Conservation (phyloP, 2,797 vertebrate species). For the Saguinus oedipus region DNA sequence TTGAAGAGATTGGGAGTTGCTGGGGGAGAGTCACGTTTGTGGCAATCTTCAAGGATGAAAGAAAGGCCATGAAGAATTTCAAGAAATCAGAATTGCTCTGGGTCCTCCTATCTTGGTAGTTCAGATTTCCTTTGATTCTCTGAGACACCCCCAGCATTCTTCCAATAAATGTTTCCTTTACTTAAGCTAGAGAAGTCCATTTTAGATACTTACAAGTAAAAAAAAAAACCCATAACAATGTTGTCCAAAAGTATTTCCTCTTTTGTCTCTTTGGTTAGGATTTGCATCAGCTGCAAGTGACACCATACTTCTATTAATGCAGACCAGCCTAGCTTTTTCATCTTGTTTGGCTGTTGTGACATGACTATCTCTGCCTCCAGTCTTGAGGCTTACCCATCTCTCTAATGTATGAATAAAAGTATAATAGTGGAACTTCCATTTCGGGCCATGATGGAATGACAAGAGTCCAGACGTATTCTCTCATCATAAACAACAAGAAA, state of each 20-base stretch:
- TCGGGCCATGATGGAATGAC: not conserved
- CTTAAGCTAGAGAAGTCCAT: conserved; percentile 49
- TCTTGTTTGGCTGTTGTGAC: not conserved
- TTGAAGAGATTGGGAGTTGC: not conserved
- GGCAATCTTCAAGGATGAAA: conserved; percentile 56
- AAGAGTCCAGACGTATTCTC: not conserved
- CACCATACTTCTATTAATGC: not conserved
- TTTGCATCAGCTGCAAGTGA: conserved; percentile 37
- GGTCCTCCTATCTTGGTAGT: conserved; percentile 56
- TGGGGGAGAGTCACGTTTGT: conserved; percentile 53
- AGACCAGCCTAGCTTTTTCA: not conserved
- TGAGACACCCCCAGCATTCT: conserved; percentile 55
- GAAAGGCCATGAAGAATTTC: conserved; percentile 43
- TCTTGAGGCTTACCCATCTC: not conserved
- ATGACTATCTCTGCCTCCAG: not conserved
- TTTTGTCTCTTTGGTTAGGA: conserved; percentile 47
- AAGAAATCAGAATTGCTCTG: conserved; percentile 17
- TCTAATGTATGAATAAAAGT: conserved; percentile 32
- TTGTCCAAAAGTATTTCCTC: conserved; percentile 58
- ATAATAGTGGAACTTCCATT: not conserved
- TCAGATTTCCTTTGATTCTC: conserved; percentile 70
- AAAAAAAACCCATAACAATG: not conserved
- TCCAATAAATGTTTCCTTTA: conserved; percentile 60
- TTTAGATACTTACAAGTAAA: conserved; percentile 44
- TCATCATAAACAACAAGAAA: conserved; percentile 11